Evolutionary conservation across 2,888 invertebrate genomes (phyloP), one percentile per base, ranked within the genome.

Genomic region (Apodemia hepburni): DNA sequence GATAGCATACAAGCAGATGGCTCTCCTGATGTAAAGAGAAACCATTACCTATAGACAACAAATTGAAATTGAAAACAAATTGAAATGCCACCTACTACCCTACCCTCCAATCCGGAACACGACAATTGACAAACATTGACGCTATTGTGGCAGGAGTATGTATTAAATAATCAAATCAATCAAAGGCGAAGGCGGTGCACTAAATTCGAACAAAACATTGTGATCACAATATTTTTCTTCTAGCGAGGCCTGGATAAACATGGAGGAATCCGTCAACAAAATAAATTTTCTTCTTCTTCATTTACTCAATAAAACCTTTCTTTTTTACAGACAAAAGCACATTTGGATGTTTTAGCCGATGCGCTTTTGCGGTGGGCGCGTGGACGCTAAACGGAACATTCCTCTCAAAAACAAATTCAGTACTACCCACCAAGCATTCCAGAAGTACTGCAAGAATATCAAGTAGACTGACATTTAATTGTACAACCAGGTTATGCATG

Each of bases 331-430:
- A 98, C 98, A 79, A 98, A 98, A 89, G 97, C 97, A 81, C 98
- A 98, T 87, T 93, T 98, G 92, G 98, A 98, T 92, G 97, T 98
- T 74, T 91, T 98, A 85, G 98, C 98, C 72, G 98, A 98, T 92
- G 98, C 98, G 81, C 93, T 98, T 76, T 93, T 98, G 75, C 95
- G 98, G 85, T 98, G 98, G 98, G 97, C 97, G 84, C 94, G 98
- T 88, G 98, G 98, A 78, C 97, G 97, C 93, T 97, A 97, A 93
- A 78, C 66, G 69, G 73, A 63, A 63, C 71, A 71, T 68, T 76
- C 73, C 73, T 77, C 75, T 78, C 74, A 75, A 72, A 77, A 76
- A 66, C 66, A 75, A 74, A 75, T 76, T 76, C 70, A 78, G 76
- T 75, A 77, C 80, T 79, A 75, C 59, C 61, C 60, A 62, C 58